Conservation (phyloP, 2,888 invertebrate genomes). For the Baronia brevicornis region DNA sequence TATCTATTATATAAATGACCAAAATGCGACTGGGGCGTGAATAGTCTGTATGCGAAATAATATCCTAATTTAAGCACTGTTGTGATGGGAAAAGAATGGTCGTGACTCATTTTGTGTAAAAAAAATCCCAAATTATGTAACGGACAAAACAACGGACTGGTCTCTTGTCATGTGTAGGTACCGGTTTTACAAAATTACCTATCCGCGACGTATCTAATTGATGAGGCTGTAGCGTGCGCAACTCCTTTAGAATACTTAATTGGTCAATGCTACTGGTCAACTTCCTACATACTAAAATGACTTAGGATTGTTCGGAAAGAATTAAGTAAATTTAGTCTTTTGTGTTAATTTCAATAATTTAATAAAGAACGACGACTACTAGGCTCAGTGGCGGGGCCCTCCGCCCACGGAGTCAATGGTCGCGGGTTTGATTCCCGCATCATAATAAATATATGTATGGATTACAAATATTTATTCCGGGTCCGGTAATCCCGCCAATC, state of each 20-base stretch:
- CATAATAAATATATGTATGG: too few relatives aligned
- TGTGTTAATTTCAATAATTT: too few relatives aligned
- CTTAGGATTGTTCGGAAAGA: constrained; percentile 1
- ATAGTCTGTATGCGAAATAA: too few relatives aligned
- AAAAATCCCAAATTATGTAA: constrained; percentile 38
- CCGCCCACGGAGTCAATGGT: too few relatives aligned
- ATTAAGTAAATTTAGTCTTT: background rate
- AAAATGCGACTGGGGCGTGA: too few relatives aligned
- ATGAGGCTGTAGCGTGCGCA: constrained; percentile 31
- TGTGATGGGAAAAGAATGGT: too few relatives aligned
- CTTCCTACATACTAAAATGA: constrained; percentile 14
- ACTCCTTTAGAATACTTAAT: constrained; percentile 30
- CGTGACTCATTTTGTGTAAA: constrained; percentile 15
- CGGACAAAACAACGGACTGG: constrained; percentile 22
- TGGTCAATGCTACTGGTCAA: constrained; percentile 7
- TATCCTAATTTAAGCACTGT: too few relatives aligned
- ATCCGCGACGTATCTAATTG: constrained; percentile 38
- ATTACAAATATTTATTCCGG: too few relatives aligned
- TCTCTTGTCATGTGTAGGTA: constrained; percentile 28
- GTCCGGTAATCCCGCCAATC: too few relatives aligned
- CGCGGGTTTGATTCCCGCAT: too few relatives aligned
- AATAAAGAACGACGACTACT: background rate
- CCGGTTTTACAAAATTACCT: constrained; percentile 33
- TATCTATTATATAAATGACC: too few relatives aligned
- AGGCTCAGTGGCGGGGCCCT: background rate